Evolutionary conservation across 2,888 invertebrate species (phyloP).

Genomic region (Melieria omissa): DNA sequence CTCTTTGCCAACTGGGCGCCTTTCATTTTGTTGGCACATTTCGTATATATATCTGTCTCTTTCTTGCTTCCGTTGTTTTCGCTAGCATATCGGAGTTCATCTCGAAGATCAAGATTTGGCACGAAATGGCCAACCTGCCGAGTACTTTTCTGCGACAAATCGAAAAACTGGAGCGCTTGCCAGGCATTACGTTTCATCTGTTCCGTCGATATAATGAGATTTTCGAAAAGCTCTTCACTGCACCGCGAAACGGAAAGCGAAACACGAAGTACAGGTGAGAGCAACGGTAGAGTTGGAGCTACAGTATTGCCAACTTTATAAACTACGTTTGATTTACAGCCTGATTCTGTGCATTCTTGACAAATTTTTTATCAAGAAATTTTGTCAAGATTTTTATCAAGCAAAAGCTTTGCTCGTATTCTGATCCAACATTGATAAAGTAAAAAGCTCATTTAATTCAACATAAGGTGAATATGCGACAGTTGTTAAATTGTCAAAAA

Average conservation of each 20-base stretch:
- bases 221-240: slow-evolving; percentile 86
- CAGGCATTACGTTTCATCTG: slow-evolving; percentile 92
- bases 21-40: no score
- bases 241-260: slow-evolving; percentile 67
- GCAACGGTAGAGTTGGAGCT: background rate
- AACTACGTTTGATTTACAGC: background rate
- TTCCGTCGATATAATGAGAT: slow-evolving; percentile 92
- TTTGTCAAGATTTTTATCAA: no score
- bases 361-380: no score
- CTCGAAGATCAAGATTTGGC: slow-evolving; percentile 93
- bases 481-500: no score
- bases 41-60: no score
- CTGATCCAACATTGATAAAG: no score
- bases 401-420: no score
- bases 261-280: slow-evolving; percentile 62
- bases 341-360: no score
- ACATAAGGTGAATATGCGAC: no score
- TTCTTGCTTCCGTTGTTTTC: background rate
- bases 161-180: slow-evolving; percentile 86
- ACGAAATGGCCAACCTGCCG: slow-evolving; percentile 91
- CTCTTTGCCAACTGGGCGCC: no score
- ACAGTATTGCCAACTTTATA: background rate
- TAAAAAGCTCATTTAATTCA: no score
- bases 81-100: slow-evolving; percentile 85
- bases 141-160: slow-evolving; percentile 85